Conservation (phyloP, 1,140 invertebrate species). For the Ceratosolen solmsi region DNA sequence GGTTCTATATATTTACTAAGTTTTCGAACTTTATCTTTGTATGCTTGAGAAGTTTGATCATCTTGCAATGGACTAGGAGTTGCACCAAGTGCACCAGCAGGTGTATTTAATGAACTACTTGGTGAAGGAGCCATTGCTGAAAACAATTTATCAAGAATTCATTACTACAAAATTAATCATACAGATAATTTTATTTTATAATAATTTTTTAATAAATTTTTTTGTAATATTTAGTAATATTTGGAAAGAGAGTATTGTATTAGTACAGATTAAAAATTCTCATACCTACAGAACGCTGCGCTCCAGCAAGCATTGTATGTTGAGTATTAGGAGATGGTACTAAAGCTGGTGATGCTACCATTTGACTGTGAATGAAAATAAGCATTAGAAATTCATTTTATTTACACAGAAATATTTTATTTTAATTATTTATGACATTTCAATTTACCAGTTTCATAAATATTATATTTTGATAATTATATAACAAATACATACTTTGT, state of each 20-base stretch:
- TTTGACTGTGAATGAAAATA: constrained; percentile 71
- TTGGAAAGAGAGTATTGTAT: too few relatives aligned
- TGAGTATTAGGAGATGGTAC: constrained; percentile 81
- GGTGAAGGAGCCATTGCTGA: constrained; percentile 85
- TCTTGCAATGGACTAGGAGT: constrained; percentile 79
- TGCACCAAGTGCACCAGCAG: constrained; percentile 77
- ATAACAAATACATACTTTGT: constrained; percentile 58
- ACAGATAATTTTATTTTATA: too few relatives aligned
- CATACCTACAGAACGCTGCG: constrained; percentile 69
- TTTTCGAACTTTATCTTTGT: constrained; percentile 92
- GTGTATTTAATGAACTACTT: constrained; percentile 86
- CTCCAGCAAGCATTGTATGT: constrained; percentile 74
- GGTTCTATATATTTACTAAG: constrained; percentile 95
- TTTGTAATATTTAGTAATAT: too few relatives aligned
- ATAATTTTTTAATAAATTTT: neutral
- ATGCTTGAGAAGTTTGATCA: constrained; percentile 86
- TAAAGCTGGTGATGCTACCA: constrained; percentile 81
- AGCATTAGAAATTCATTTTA: constrained; percentile 5
- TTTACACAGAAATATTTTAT: neutral
- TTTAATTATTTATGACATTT: neutral
- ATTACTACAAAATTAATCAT: neutral
- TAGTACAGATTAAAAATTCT: constrained; percentile 49
- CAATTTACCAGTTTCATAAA: constrained; percentile 16
- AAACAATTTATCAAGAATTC: neutral
- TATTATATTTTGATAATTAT: neutral